Conservation (phyloP, 2,113 vertebrate species). For the Gorilla gorilla region DNA sequence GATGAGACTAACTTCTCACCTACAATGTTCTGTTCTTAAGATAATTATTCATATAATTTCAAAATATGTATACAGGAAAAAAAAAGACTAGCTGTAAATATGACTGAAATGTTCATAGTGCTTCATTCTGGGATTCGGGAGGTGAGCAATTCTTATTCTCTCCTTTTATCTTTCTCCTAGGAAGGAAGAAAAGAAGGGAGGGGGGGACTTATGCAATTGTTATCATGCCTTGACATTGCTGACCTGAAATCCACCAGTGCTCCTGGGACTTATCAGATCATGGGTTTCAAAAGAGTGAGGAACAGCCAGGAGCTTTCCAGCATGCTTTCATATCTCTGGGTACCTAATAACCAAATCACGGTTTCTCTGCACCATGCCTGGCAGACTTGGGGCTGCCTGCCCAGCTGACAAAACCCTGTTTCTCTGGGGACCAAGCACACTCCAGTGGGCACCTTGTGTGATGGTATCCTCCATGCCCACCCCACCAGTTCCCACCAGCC, state of each 20-base stretch:
- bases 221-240: background rate
- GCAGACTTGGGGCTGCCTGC: background rate
- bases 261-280: background rate
- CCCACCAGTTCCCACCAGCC: background rate
- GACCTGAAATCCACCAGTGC: background rate
- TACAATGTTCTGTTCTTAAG: background rate
- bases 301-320: background rate
- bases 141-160: background rate
- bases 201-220: background rate
- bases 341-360: background rate
- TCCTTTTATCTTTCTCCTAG: background rate
- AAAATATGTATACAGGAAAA: background rate
- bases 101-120: background rate
- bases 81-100: background rate
- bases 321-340: background rate
- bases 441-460: background rate
- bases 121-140: background rate
- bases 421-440: background rate
- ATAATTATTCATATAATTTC: slow-evolving; percentile 3
- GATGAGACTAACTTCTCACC: background rate
- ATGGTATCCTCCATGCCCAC: background rate
- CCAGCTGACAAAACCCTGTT: background rate
- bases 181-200: background rate
- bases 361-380: background rate
- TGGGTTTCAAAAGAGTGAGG: background rate